Conservation (phyloP, 2,888 invertebrate genomes). For the Lumbricus terrestris region DNA sequence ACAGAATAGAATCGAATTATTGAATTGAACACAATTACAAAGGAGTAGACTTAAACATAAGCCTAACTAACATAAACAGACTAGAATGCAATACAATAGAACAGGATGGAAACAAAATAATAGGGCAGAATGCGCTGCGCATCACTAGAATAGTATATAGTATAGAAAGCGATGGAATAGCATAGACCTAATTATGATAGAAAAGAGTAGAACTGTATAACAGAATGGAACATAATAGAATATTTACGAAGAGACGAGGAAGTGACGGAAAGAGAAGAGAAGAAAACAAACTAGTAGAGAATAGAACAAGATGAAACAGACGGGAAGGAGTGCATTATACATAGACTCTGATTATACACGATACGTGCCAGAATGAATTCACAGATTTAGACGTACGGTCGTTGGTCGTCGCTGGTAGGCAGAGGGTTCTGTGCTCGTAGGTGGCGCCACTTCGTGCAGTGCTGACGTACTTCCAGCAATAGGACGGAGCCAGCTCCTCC, state of each 20-base stretch:
- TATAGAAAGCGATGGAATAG: not conserved
- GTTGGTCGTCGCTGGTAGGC: not conserved
- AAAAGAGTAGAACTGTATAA: not conserved
- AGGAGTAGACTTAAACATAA: not conserved
- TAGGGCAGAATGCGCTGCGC: too few species aligned
- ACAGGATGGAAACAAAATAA: too few species aligned
- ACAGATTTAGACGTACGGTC: not conserved
- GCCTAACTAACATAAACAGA: too few species aligned
- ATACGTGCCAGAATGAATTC: not conserved
- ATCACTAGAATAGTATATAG: too few species aligned
- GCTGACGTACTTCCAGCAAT: slow-evolving; percentile 10
- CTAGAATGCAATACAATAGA: not conserved
- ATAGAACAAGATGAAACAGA: too few species aligned
- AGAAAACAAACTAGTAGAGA: not conserved
- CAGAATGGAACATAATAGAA: too few species aligned
- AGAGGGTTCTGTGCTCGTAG: slow-evolving; percentile 10
- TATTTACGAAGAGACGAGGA: too few species aligned
- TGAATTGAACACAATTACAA: not conserved
- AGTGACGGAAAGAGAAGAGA: too few species aligned
- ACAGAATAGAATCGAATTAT: too few species aligned
- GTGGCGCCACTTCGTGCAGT: not conserved
- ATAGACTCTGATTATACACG: too few species aligned
- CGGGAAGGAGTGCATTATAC: too few species aligned
- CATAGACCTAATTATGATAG: too few species aligned
- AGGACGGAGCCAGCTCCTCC: not conserved